Evolutionary conservation across 2,113 vertebrate genomes (phyloP).

Genomic region (Terrapene triunguis): DNA sequence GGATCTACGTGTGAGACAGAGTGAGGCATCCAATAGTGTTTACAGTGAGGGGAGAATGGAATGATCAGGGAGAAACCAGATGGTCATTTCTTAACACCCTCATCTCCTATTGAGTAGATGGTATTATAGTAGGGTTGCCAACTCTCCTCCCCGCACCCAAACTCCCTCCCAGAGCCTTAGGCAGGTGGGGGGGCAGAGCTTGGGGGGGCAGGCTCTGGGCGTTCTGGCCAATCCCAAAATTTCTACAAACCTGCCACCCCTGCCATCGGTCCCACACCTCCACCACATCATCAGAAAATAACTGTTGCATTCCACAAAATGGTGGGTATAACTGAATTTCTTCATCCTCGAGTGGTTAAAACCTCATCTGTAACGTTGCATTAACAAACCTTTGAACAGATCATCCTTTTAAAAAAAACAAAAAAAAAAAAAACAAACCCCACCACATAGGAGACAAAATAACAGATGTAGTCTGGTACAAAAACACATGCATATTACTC

Average conservation of each 20-base stretch:
- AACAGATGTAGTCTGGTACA: background rate
- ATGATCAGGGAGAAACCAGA: background rate
- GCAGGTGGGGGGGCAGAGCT: no score
- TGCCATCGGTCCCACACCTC: background rate
- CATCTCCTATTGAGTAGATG: background rate
- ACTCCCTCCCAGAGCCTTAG: no score
- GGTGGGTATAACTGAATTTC: background rate
- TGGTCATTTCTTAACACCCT: background rate
- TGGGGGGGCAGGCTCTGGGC: no score
- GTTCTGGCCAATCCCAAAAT: no score
- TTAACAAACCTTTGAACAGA: background rate
- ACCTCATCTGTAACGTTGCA: background rate
- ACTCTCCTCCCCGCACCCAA: no score
- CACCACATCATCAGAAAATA: background rate
- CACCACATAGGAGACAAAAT: background rate
- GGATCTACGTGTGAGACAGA: background rate
- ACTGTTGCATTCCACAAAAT: no score
- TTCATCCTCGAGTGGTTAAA: background rate
- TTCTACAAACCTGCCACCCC: no score
- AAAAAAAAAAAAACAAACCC: no score
- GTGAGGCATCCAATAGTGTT: background rate
- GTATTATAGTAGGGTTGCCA: no score
- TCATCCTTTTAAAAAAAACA: background rate
- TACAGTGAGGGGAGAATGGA: background rate
- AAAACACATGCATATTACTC: background rate